phyloP scores from a whole-genome alignment of 1,140 invertebrate species.

The Meloidogyne hapla region DNA sequence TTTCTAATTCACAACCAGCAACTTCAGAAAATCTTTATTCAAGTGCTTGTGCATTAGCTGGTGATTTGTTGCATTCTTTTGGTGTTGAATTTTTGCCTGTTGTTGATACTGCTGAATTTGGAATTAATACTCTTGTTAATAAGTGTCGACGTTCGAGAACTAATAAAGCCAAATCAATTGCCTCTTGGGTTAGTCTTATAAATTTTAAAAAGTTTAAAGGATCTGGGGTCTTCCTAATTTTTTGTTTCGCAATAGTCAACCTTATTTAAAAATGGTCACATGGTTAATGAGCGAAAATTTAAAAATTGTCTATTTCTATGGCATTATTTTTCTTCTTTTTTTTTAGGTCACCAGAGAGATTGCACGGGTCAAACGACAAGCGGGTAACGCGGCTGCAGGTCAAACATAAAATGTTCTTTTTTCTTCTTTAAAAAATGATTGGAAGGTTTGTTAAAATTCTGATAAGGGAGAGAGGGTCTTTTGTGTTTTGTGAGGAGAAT shows the following conservation, averaged over 20 bases:
- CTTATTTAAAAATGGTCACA: no score
- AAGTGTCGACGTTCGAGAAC: constrained; percentile 29
- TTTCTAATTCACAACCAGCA: constrained; percentile 36
- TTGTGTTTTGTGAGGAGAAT: no score
- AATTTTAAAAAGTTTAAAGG: no score
- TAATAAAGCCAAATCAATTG: constrained; percentile 46
- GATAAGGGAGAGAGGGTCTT: background rate
- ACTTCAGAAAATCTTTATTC: constrained; percentile 35
- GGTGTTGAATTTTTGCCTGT: constrained; percentile 40
- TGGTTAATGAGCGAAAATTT: no score
- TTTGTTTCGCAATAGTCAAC: no score
- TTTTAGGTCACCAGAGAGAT: constrained; percentile 29
- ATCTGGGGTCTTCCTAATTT: no score
- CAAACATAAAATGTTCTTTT: constrained; percentile 5
- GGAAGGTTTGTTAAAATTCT: background rate
- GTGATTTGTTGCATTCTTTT: constrained; percentile 46
- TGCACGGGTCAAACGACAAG: constrained; percentile 41
- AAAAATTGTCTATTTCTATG: no score
- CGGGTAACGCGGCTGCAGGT: constrained; percentile 13
- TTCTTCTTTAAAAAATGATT: background rate
- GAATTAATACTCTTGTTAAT: constrained; percentile 1
- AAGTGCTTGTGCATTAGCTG: constrained; percentile 37
- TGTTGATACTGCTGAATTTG: constrained; percentile 26
- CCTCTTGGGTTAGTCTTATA: constrained; percentile 35
- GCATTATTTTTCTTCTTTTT: background rate